A percentile compares a stretch with the other conserved stretches of the same genome.
Conservation (phyloP, 2,888 invertebrate genomes). For the Hemithea aestivaria region DNA sequence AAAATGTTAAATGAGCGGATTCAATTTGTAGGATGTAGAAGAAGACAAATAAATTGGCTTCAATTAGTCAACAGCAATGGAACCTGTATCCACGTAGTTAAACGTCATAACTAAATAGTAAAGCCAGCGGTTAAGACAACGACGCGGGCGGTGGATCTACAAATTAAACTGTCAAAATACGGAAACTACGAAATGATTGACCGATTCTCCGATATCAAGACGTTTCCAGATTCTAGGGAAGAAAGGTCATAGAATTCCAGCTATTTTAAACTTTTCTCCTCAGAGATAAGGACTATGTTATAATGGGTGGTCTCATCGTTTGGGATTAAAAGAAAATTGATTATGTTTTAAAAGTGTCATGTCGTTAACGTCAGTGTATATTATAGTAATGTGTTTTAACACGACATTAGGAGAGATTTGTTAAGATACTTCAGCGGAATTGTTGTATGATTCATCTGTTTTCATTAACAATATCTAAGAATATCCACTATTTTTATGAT, state of each 20-base stretch:
- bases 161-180: constrained; percentile 42
- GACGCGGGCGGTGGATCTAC: constrained; percentile 14
- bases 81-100: no score
- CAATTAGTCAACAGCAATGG: no score
- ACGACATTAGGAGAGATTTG: constrained; percentile 6
- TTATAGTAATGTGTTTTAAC: constrained; percentile 9
- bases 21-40: no score
- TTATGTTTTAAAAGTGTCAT: constrained; percentile 9
- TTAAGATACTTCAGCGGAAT: constrained; percentile 4
- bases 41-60: no score
- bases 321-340: constrained; percentile 3
- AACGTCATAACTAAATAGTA: no score
- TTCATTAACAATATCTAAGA: constrained; percentile 1
- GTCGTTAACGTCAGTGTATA: constrained; percentile 12
- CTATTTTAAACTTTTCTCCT: constrained; percentile 1
- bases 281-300: neutral
- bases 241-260: neutral
- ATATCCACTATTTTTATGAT: no score
- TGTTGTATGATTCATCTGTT: neutral
- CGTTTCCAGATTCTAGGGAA: neutral
- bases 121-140: no score
- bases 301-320: neutral
- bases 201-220: constrained; percentile 21
- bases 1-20: no score
- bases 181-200: constrained; percentile 35